Base-by-base conservation (phyloP, 2,888 invertebrate species). In the Pemphredon lugubris region DNA sequence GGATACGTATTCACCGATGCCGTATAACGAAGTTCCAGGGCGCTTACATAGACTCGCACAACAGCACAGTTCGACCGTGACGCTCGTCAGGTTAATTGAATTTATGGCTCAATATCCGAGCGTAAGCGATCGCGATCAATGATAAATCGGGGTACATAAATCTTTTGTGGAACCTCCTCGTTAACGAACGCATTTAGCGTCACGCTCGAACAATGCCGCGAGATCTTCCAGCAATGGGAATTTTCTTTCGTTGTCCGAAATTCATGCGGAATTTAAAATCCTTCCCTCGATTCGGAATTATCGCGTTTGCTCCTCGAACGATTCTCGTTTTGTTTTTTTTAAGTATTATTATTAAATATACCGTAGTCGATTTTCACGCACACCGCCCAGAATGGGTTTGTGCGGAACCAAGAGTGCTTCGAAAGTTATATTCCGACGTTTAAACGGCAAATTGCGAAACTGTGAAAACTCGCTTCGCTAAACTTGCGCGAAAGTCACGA, bases 31-130 rank as follows among this genome's bases (percentile, higher is more conserved):
- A 73, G 66, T 69, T 55, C 34, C 59, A 16, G 51, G 32, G 21
- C 30, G 60, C 37, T 44, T 54, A 32, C 47, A 47, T 6, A 51
- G 54, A 40, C 30, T 48, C 47, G 40, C 20, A 58, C 47, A 54
- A 53, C 54, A 55, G 60, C 59, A 58, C 50, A 51, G 58, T 57
- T 75, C 66, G 68, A 57, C 75, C 72, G 70, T 77, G 72, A 74
- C 59, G 77, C 67, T 77, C 75, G 79, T 75, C 64, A 47, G 80
- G 81, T 85, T 85, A 85, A 86, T 86, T 85, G 81, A 84, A 86
- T 85, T 85, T 85, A 85, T 83, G 76, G 81, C 80, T 81, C 80
- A 83, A 86, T 84, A 86, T 83, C 79, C 75, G 72, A 73, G 68
- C 74, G 77, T 76, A 60, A 77, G 77, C 78, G 82, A 83, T 81